These are phyloP conservation scores for Girardia tigrina DNA, from an alignment of 2,888 invertebrate genomes.

Conservation along the genomic window DNA sequence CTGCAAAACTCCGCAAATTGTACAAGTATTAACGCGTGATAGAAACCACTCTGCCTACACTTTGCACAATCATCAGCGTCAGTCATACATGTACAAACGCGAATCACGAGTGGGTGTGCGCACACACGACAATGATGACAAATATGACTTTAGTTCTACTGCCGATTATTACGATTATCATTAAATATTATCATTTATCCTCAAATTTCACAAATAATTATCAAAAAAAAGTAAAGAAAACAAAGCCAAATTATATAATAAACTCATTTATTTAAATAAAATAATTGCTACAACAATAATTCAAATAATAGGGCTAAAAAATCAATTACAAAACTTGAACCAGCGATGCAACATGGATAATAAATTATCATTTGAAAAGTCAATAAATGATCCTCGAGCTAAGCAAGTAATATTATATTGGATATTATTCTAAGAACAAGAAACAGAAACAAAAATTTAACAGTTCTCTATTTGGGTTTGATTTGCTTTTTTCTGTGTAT, in stretches of 20 bases:
- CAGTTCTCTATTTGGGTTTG: neutral
- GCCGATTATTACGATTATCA: no score
- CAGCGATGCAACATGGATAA: slow-evolving; percentile 19
- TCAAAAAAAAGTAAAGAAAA: neutral
- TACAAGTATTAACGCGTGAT: neutral
- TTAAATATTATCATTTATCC: no score
- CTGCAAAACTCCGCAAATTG: neutral
- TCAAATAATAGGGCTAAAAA: slow-evolving; percentile 23
- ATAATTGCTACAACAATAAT: slow-evolving; percentile 23
- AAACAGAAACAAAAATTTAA: neutral
- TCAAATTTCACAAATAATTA: neutral
- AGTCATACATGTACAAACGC: neutral
- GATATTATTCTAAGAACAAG: neutral
- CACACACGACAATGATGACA: neutral
- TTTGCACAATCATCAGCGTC: no score
- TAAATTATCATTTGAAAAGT: slow-evolving; percentile 14
- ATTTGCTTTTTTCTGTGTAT: no score
- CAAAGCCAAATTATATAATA: no score
- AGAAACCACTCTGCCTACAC: neutral
- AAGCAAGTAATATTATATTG: slow-evolving; percentile 5
- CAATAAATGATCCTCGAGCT: slow-evolving; percentile 19
- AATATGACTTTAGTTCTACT: no score
- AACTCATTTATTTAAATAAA: slow-evolving; percentile 23
- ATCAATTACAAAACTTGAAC: slow-evolving; percentile 23
- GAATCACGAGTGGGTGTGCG: neutral